These are phyloP conservation scores for Actinemys pallida DNA, from an alignment of 2,113 vertebrate genomes.

Conservation along the genomic window DNA sequence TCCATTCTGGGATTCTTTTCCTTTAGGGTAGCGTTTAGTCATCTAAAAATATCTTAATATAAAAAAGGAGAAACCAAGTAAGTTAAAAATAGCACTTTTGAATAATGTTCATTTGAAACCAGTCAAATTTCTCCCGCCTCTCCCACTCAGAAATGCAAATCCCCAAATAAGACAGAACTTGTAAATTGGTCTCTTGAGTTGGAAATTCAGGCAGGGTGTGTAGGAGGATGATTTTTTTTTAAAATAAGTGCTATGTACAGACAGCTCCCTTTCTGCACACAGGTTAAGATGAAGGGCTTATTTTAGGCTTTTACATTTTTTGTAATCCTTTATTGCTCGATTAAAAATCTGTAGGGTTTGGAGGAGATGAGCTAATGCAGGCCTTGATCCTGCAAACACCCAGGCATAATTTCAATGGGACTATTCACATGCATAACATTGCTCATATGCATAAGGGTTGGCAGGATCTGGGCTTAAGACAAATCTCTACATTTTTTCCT, in stretches of 20 bases:
- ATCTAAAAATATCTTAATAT: not conserved
- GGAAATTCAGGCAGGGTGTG: fast-evolving
- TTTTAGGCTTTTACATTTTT: not conserved
- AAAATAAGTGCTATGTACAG: not conserved
- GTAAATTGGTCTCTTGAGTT: not conserved
- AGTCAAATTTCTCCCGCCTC: fast-evolving
- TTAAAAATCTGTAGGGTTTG: not conserved
- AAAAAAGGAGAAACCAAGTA: not conserved
- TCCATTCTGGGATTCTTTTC: not conserved
- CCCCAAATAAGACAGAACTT: fast-evolving
- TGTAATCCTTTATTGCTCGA: fast-evolving
- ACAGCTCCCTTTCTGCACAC: not conserved
- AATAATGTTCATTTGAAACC: fast-evolving
- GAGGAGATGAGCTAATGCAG: not conserved
- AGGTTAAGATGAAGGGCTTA: not conserved
- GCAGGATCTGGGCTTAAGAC: not conserved
- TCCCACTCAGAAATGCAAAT: fast-evolving
- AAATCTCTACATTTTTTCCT: not conserved
- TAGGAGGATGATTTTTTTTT: not conserved
- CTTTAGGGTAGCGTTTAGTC: not conserved
- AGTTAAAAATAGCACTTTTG: fast-evolving
- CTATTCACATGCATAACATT: not conserved
- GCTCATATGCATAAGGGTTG: not conserved
- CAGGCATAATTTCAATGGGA: not conserved
- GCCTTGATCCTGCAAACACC: not conserved